phyloP scores from a whole-genome alignment of 2,888 invertebrate species.

The Aporophyla nigra region DNA sequence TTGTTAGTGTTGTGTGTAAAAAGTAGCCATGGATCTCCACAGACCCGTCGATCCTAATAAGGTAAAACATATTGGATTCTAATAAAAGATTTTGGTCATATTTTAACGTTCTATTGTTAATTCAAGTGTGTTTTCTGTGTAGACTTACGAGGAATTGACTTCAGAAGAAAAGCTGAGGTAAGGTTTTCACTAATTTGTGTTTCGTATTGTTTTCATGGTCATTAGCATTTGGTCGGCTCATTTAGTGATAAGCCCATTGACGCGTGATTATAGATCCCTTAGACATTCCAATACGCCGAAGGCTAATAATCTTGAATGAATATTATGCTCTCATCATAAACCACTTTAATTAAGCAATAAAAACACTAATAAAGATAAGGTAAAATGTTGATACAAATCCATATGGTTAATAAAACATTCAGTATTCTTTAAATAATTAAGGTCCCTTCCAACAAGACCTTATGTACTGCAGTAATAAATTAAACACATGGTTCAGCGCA shows the following conservation, averaged over 20 bases:
- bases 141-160: constrained; percentile 94
- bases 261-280: constrained; percentile 10
- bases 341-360: neutral
- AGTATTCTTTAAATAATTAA: neutral
- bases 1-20: constrained; percentile 44
- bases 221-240: constrained; percentile 12
- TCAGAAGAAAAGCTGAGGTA: constrained; percentile 95
- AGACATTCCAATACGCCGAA: neutral
- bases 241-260: constrained; percentile 56
- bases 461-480: neutral
- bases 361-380: neutral
- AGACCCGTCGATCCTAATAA: constrained; percentile 88
- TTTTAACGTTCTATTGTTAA: constrained; percentile 49
- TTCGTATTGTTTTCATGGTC: constrained; percentile 10
- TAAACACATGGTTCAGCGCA: neutral
- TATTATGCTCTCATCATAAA: neutral
- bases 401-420: neutral
- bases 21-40: constrained; percentile 85
- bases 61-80: constrained; percentile 73
- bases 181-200: constrained; percentile 53
- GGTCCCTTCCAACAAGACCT: neutral
- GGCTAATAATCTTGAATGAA: neutral
- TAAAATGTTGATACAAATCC: neutral
- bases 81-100: constrained; percentile 42
- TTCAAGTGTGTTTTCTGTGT: constrained; percentile 74